These are phyloP conservation scores for Odontocolon sp. DNA, from an alignment of 2,888 invertebrate species.

Conservation along the genomic window DNA sequence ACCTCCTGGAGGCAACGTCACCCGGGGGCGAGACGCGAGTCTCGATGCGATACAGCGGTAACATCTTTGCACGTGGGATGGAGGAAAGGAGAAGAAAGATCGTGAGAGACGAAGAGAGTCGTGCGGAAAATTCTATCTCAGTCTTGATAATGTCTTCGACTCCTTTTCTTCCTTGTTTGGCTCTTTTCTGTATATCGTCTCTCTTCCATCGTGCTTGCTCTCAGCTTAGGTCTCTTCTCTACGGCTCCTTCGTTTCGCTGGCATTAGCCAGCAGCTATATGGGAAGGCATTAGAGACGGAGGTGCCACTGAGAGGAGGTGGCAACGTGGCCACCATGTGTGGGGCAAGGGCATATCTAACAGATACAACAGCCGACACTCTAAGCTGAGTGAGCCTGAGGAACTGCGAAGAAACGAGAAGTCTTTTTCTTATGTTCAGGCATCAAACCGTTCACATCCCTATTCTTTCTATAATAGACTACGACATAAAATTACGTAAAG, in stretches of 20 bases:
- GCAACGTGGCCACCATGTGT: slow-evolving; percentile 79
- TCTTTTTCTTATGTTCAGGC: neutral
- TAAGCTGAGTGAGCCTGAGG: neutral
- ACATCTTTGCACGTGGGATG: slow-evolving; percentile 41
- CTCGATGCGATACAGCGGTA: slow-evolving; percentile 13
- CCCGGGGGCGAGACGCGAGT: slow-evolving; percentile 14
- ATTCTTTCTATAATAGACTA: neutral
- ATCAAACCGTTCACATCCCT: too few relatives aligned
- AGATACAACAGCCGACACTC: slow-evolving; percentile 4
- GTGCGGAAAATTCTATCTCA: slow-evolving; percentile 14
- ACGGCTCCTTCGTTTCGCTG: neutral
- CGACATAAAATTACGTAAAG: neutral
- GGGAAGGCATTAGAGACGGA: slow-evolving; percentile 75
- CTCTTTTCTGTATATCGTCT: slow-evolving; percentile 5
- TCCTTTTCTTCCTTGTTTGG: slow-evolving; percentile 2
- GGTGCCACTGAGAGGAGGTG: slow-evolving; percentile 61
- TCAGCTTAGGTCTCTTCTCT: too few relatives aligned
- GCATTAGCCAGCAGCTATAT: slow-evolving; percentile 64
- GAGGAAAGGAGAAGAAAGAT: neutral
- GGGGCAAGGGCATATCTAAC: slow-evolving; percentile 49
- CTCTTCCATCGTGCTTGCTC: slow-evolving; percentile 4
- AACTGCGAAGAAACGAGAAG: neutral
- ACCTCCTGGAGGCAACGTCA: slow-evolving; percentile 32
- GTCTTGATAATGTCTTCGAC: slow-evolving; percentile 3
- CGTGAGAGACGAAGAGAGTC: neutral